phyloP scores from a whole-genome alignment of 2,113 vertebrate genomes.

The Hemicordylus capensis region DNA sequence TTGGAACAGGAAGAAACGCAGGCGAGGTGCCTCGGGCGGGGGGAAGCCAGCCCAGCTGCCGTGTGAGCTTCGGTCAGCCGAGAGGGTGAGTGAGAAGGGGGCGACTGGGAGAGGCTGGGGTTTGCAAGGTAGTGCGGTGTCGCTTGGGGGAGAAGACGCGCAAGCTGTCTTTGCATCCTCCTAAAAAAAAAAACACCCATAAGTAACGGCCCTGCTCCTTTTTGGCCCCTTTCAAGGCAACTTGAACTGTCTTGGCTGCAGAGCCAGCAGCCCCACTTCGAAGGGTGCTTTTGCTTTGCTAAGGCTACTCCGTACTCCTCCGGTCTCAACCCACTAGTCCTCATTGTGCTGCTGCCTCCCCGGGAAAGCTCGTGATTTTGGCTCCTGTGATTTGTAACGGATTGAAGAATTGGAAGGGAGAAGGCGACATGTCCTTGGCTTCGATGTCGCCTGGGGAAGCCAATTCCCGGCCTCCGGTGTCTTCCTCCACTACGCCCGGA shows the following conservation, averaged over 20 bases:
- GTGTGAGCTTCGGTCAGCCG: neutral
- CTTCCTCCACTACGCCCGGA: neutral
- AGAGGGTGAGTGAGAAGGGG: neutral
- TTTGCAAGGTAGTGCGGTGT: neutral
- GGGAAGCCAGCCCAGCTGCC: neutral
- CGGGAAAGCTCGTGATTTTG: too few relatives aligned
- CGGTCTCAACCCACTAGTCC: neutral
- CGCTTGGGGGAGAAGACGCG: neutral
- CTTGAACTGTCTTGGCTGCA: too few relatives aligned
- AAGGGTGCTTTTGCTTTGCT: neutral
- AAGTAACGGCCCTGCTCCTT: too few relatives aligned
- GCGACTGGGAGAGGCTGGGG: neutral
- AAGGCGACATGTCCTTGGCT: neutral
- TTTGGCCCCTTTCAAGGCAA: too few relatives aligned
- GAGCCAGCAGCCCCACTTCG: neutral
- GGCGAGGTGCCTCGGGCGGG: neutral
- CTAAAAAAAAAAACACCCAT: too few relatives aligned
- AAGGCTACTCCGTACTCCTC: accelerated
- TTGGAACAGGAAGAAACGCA: neutral
- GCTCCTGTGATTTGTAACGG: neutral
- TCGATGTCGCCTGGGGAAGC: accelerated
- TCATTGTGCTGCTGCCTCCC: neutral
- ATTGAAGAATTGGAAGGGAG: neutral
- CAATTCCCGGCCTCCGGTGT: neutral
- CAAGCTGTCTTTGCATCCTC: too few relatives aligned